Evolutionary conservation across 2,797 vertebrate genomes (phyloP), one percentile per base, ranked within the genome.

Genomic region (Clarias platycephalus): DNA sequence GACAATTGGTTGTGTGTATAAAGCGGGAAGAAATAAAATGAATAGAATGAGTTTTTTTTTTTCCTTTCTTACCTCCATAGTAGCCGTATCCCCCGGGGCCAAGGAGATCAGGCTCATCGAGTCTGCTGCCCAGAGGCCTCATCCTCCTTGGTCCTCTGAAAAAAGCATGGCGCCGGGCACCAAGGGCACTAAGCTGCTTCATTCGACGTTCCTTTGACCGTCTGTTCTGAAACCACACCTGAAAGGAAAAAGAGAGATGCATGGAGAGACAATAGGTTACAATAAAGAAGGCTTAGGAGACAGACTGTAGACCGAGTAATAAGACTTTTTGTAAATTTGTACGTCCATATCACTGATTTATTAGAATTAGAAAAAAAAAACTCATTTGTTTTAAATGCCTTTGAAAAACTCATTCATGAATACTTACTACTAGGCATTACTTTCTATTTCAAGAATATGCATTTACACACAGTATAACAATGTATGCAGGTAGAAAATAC

Each of bases 171-270:
- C 97, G 93, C n/a, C 97, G 94, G 62, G 96, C 96, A 0, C 97
- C 96, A 66, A 98, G 93, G 1, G 96, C 96, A 15, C 97, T 98
- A 89, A 98, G 93, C 94, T 98, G 97, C 92, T 98, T 98, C 97
- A 98, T 98, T 62, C 97, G 93, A 31, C 97, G 90, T 90, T 98
- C 97, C 94, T 98, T 98, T 91, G 97, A 98, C 87, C 97, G 96
- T 87, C 97, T 93, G 92, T 98, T 98, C 95, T 98, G 97, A 94
- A 98, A 98, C 97, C 97, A 98, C 31, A 98, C 97, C 97, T 98
- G 55, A 58, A 82, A 67, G 60, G 40, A 44, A 3, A 81, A n/a
- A 84, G 70, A 88, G 40, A 71, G 34, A 80, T 58, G 20, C 85
- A 84, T 40, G 7, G 53, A 88, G 89, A 87, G 5, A 81, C 84